Conservation (phyloP, 2,888 invertebrate genomes). For the Glyphotaelius pellucidus region DNA sequence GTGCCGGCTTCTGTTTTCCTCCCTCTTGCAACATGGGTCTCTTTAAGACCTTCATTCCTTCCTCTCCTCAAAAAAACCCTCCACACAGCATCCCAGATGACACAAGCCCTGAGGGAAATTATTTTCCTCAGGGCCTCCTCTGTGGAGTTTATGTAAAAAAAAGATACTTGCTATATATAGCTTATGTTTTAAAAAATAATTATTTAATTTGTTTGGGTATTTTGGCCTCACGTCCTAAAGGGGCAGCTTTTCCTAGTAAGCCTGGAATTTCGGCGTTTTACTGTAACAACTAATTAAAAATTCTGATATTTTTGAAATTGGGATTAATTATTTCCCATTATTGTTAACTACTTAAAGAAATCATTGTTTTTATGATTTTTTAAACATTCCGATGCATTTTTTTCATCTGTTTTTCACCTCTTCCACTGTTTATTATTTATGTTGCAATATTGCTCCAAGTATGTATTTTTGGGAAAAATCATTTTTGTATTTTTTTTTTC, state of each 20-base stretch:
- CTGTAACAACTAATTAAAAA: not conserved
- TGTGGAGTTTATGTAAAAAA: too few relatives aligned
- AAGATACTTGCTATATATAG: too few relatives aligned
- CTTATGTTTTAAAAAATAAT: too few relatives aligned
- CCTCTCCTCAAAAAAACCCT: too few relatives aligned
- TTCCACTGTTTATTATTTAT: constrained; percentile 11
- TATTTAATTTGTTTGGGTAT: too few relatives aligned
- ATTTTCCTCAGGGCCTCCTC: too few relatives aligned
- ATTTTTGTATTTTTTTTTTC: not conserved
- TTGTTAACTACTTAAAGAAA: not conserved
- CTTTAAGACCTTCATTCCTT: too few relatives aligned
- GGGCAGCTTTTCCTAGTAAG: not conserved
- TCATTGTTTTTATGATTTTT: not conserved
- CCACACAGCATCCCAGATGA: too few relatives aligned
- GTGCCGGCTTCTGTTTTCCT: too few relatives aligned
- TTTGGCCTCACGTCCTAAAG: too few relatives aligned
- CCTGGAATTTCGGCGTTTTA: not conserved
- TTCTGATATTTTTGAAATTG: not conserved
- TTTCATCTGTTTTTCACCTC: not conserved
- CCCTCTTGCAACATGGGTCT: too few relatives aligned
- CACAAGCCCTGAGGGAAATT: too few relatives aligned
- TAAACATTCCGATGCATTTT: not conserved
- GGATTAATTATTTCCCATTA: not conserved
- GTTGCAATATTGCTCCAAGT: not conserved
- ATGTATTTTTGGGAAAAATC: not conserved